phyloP scores from a whole-genome alignment of 2,113 vertebrate genomes.

The Montifringilla adamsi region DNA sequence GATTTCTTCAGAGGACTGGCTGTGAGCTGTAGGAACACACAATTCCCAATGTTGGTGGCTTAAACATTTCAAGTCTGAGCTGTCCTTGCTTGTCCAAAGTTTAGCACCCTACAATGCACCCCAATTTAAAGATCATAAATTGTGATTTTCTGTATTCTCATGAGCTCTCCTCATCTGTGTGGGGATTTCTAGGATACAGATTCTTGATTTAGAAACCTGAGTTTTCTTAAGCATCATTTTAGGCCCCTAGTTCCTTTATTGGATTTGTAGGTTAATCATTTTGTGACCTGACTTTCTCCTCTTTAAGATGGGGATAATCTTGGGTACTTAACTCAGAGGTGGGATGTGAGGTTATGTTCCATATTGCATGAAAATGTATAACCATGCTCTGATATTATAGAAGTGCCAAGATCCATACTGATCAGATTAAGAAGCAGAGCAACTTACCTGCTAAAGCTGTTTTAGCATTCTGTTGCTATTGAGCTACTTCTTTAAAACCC shows the following conservation, averaged over 20 bases:
- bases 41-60: neutral
- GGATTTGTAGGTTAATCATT: neutral
- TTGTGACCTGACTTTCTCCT: neutral
- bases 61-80: neutral
- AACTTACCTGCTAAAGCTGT: neutral
- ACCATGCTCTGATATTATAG: neutral
- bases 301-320: neutral
- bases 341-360: neutral
- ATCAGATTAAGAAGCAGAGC: neutral
- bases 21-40: neutral
- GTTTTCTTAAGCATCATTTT: neutral
- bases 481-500: neutral
- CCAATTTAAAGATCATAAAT: neutral
- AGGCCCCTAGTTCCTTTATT: neutral
- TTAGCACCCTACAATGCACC: neutral
- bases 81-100: neutral
- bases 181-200: neutral
- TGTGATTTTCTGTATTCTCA: neutral
- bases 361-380: neutral
- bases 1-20: neutral
- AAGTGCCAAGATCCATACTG: neutral
- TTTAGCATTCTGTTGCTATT: neutral
- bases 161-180: neutral
- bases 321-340: neutral
- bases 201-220: neutral